Conservation (phyloP, 1,140 invertebrate species). For the Sminthurinus signatus region DNA sequence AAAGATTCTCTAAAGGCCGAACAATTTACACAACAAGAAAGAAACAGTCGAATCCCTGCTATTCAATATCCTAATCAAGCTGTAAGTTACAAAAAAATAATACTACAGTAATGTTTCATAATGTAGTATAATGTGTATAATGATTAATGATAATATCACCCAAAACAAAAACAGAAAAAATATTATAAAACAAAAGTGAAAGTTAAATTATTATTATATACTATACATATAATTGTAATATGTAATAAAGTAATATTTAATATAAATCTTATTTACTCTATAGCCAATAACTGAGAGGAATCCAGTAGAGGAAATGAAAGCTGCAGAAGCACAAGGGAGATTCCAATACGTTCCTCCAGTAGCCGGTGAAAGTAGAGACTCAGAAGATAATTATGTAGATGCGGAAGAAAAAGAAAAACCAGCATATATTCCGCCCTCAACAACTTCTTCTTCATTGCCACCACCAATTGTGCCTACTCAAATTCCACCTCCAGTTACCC, state of each 20-base stretch:
- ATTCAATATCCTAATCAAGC: slow-evolving; percentile 48
- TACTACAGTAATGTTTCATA: no score
- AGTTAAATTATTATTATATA: slow-evolving; percentile 15
- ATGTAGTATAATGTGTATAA: no score
- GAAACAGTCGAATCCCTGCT: slow-evolving; percentile 52
- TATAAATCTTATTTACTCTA: slow-evolving; percentile 20
- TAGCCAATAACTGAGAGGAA: slow-evolving; percentile 66
- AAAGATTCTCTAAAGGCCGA: slow-evolving; percentile 69
- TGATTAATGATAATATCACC: no score
- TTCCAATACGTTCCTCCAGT: slow-evolving; percentile 47
- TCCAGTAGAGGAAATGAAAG: slow-evolving; percentile 63
- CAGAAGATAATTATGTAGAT: slow-evolving; percentile 14
- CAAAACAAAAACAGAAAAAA: no score
- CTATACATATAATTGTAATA: background rate
- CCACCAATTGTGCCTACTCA: background rate
- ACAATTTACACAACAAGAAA: slow-evolving; percentile 55
- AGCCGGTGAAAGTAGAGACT: background rate
- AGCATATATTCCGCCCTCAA: slow-evolving; percentile 17
- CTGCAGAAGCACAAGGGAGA: slow-evolving; percentile 51
- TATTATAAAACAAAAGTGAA: no score
- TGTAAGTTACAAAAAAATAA: no score
- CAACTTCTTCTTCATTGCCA: slow-evolving; percentile 14
- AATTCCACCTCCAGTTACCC: slow-evolving; percentile 11
- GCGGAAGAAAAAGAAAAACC: slow-evolving; percentile 32
- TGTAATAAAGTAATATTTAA: background rate